Evolutionary conservation across 2,888 invertebrate genomes (phyloP), one percentile per base, ranked within the genome.

Genomic region (Plagodis pulveraria): DNA sequence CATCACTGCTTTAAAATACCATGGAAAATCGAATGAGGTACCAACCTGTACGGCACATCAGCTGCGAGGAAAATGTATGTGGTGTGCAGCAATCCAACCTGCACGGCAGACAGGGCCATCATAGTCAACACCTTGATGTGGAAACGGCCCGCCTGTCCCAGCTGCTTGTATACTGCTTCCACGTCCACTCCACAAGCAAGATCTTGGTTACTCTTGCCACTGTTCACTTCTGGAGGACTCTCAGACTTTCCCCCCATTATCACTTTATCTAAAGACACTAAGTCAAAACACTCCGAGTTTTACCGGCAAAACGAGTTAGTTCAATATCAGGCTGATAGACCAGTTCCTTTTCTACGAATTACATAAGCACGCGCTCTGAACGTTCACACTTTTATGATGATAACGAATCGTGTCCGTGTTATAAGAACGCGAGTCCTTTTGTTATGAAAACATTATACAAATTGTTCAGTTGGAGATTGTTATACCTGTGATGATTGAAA

Each of bases 21-120:
- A 22, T 22, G 22, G 4, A 2, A 22, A 22, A 22, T 22, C 22
- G 1, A n/a, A 22, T 22, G 22, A 2, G 22, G 22, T 22, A 22
- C 22, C 22, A 67, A 94, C 94, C 94, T 93, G 86, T 94, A 93
- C 6, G 92, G 90, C 22, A 93, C 83, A 52, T 91, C 86, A 1
- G 89, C 94, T 0, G 94, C 93, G 4, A 94, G 87, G 83, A 94
- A 94, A 64, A 94, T 93, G 76, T 94, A 94, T 4, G 93, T 93
- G 63, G 94, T 87, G 66, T 93, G 93, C 70, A 93, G 90, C 69
- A 93, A 68, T 8, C 94, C 93, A 0, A 94, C 91, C 70, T 94
- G 91, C 48, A 93, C 74, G 5, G 93, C 88, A 0, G 87, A 93
- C 59, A 94, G 71, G 50, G 86, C 85, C 46, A 79, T 78, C 78